Percentiles rank a stretch among this genome's conserved stretches.
phyloP scores from a whole-genome alignment of 2,888 invertebrate species.

The Lepetodrilus schrolli region DNA sequence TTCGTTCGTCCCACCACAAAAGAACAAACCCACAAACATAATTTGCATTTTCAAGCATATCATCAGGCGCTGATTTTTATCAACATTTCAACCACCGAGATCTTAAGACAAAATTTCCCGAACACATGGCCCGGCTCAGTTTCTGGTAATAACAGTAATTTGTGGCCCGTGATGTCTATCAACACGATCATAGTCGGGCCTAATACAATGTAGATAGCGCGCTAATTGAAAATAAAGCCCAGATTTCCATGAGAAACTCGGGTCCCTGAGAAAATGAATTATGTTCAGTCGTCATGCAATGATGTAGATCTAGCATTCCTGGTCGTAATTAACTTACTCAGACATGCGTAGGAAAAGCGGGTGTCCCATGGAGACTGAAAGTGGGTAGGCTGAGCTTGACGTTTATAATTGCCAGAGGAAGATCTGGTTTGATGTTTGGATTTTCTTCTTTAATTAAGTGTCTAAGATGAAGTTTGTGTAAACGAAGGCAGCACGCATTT shows the following conservation, averaged over 20 bases:
- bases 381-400: too few species aligned
- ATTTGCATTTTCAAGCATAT: too few species aligned
- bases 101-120: neutral
- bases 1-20: too few species aligned
- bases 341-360: neutral
- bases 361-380: too few species aligned
- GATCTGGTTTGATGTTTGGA: too few species aligned
- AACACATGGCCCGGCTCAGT: neutral
- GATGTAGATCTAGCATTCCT: neutral
- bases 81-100: constrained; percentile 18
- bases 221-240: constrained; percentile 9
- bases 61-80: neutral
- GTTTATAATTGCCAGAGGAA: too few species aligned
- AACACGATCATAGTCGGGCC: neutral
- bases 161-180: neutral
- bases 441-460: too few species aligned
- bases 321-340: neutral
- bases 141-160: constrained; percentile 17
- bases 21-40: too few species aligned
- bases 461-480: too few species aligned
- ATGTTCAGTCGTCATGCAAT: neutral
- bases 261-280: constrained; percentile 6
- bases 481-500: too few species aligned
- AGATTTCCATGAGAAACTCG: constrained; percentile 10
- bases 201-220: constrained; percentile 7